phyloP scores from a whole-genome alignment of 2,113 vertebrate genomes.

The Cichladusa arquata region DNA sequence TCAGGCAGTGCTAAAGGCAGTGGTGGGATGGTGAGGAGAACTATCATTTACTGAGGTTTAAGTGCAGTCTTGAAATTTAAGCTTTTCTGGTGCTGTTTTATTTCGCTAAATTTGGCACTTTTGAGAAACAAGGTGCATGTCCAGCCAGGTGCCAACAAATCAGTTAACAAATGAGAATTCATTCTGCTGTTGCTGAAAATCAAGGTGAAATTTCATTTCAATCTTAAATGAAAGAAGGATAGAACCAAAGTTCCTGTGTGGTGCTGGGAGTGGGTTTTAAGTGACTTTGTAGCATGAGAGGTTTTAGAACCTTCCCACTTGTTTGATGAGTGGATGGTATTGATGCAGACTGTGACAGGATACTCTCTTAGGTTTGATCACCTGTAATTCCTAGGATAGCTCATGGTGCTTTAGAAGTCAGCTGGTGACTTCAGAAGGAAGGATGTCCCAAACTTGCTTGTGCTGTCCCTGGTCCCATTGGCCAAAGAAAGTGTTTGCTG shows the following conservation, averaged over 20 bases:
- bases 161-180: not conserved
- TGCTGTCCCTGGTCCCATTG: not conserved
- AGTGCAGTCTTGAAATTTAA: not conserved
- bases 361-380: not conserved
- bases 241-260: not conserved
- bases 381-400: not conserved
- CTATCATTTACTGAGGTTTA: not conserved
- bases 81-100: not conserved
- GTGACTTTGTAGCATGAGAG: not conserved
- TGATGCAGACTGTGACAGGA: rapidly evolving
- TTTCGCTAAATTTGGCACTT: not conserved
- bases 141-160: not conserved
- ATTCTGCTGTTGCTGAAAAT: not conserved
- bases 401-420: not conserved
- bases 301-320: not conserved
- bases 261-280: not conserved
- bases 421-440: not conserved
- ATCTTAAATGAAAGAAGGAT: not conserved
- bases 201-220: not conserved
- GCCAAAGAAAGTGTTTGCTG: not conserved
- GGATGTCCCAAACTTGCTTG: not conserved
- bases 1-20: not conserved
- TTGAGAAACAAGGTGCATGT: not conserved
- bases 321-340: not conserved
- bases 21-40: not conserved